These are phyloP conservation scores for Papilio gigon DNA, from an alignment of 2,888 invertebrate genomes.

Conservation along the genomic window DNA sequence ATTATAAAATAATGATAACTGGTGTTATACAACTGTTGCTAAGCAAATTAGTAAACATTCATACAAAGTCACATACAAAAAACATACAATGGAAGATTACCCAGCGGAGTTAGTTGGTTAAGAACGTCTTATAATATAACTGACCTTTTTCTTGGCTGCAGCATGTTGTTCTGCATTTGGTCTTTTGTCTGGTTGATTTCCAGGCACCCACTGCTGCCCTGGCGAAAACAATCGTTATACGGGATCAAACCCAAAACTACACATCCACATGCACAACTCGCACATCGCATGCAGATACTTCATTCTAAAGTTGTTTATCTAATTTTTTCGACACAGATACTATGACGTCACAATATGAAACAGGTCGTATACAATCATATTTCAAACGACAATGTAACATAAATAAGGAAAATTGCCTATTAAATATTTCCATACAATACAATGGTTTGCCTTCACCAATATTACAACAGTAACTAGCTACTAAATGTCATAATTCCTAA, in stretches of 20 bases:
- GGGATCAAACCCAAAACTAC: constrained; percentile 73
- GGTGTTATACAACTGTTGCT: constrained; percentile 16
- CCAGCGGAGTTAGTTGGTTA: no score
- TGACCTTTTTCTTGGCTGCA: constrained; percentile 84
- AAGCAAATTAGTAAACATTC: no score
- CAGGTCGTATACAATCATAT: neutral
- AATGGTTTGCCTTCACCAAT: neutral
- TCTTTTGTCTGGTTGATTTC: constrained; percentile 79
- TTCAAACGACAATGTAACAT: neutral
- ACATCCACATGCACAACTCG: constrained; percentile 43
- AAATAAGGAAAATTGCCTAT: neutral
- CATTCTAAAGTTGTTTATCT: no score
- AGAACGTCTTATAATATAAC: constrained; percentile 36
- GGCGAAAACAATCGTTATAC: constrained; percentile 80
- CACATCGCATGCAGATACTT: constrained; percentile 12
- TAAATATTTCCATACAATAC: neutral
- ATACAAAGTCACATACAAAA: no score
- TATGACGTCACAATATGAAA: neutral
- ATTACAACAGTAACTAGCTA: no score
- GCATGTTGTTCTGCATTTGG: constrained; percentile 80
- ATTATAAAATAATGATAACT: constrained; percentile 5
- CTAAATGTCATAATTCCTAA: no score
- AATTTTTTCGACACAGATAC: neutral
- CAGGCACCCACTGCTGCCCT: constrained; percentile 92
- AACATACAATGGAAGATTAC: no score